A percentile compares a stretch with the other conserved stretches of the same genome.
Conservation (phyloP, 2,113 vertebrate genomes). For the Pelmatolapia mariae region DNA sequence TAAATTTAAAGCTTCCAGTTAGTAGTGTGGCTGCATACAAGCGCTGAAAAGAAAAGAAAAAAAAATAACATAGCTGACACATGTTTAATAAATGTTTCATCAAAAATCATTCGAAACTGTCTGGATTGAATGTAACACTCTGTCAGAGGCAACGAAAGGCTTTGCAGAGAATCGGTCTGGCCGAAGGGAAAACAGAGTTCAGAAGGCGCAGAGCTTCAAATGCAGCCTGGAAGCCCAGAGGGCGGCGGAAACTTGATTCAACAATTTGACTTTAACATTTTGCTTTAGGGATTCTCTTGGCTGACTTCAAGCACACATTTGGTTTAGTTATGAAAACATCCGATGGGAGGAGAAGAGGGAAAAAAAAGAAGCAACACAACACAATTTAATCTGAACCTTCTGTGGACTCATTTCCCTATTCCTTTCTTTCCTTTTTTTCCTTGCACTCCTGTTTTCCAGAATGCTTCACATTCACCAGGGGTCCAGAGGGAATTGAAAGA, state of each 20-base stretch:
- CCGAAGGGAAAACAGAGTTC: constrained; percentile 1
- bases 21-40: neutral
- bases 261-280: constrained; percentile 43
- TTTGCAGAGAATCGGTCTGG: neutral
- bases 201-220: constrained; percentile 1
- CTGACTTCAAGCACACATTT: constrained; percentile 62
- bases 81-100: constrained; percentile 19
- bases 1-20: neutral
- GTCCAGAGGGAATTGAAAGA: constrained; percentile 49
- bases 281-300: constrained; percentile 60
- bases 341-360: constrained; percentile 52
- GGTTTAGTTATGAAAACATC: constrained; percentile 78
- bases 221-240: constrained; percentile 16
- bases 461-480: constrained; percentile 49
- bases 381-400: constrained; percentile 70
- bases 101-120: neutral
- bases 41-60: neutral
- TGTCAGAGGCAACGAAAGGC: constrained; percentile 9
- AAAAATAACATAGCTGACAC: neutral
- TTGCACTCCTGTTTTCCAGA: constrained; percentile 15
- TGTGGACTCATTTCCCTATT: constrained; percentile 52
- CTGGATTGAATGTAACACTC: neutral
- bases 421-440: neutral
- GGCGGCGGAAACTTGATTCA: constrained; percentile 45
- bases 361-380: constrained; percentile 52